Evolutionary conservation across 2,888 invertebrate genomes (phyloP), one percentile per base, ranked within the genome.

Genomic region (Mythimna impura): DNA sequence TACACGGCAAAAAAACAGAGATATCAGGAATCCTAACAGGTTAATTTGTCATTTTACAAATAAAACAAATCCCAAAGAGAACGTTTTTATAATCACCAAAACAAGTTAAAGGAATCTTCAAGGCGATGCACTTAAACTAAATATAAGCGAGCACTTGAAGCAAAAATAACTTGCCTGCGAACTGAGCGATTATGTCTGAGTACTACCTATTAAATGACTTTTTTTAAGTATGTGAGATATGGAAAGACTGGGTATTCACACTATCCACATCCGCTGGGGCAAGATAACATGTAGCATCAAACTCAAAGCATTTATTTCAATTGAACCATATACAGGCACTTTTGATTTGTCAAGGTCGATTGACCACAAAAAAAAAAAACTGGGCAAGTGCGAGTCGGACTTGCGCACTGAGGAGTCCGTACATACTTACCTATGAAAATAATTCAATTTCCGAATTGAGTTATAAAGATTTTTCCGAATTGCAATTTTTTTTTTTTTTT

Each of bases 91-190:
- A 58, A 75, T 57, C 22, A 63, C 12, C 62, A 55, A 58, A 70
- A 74, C 63, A 47, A 58, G 73, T 66, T 36, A 61, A 69, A 73
- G 69, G 69, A 81, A 75, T 70, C 58, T 63, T 68, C 72, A 77
- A 78, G 80, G 69, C 80, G 66, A 70, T 83, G 80, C 75, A 84
- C 84, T 82, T 80, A 72, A 75, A 71, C 76, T 80, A 82, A 81
- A 84, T 82, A 78, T 81, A 84, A 78, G 55, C 55, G 58, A 30
- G 64, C 57, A 78, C 74, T 81, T 64, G 71, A 61, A 70, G 66
- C 76, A 52, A 52, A 75, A 84, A 81, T 79, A 84, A 71, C 81
- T 81, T 74, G 72, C 67, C 62, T 70, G 63, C 71, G 60, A 73
- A 82, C 73, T 63, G 65, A 40, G 60, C 66, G 30, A 68, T 34